These are phyloP conservation scores for Bombus vancouverensis DNA, from an alignment of 1,140 invertebrate species.

Conservation along the genomic window DNA sequence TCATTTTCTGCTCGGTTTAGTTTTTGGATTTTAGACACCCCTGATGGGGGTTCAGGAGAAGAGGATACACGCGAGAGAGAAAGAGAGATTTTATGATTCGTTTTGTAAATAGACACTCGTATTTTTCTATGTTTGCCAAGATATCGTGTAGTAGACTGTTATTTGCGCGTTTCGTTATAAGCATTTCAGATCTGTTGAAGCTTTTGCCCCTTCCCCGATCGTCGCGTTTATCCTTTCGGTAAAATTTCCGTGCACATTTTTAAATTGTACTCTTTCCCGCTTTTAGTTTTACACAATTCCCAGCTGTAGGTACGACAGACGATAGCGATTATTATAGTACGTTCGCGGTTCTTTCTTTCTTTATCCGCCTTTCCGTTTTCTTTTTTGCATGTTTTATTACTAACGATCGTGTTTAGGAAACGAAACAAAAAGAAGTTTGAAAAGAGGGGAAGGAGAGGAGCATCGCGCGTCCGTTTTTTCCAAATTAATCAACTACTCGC, in stretches of 20 bases:
- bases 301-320: neutral
- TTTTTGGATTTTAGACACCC: neutral
- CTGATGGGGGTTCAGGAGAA: neutral
- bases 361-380: neutral
- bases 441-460: neutral
- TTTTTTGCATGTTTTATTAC: neutral
- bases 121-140: slow-evolving; percentile 65
- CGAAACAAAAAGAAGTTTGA: neutral
- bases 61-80: slow-evolving; percentile 24
- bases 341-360: neutral
- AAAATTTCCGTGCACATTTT: slow-evolving; percentile 19
- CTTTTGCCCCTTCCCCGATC: slow-evolving; percentile 34
- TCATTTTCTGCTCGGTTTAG: neutral
- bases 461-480: slow-evolving; percentile 3
- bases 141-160: slow-evolving; percentile 63
- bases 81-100: slow-evolving; percentile 57
- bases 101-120: slow-evolving; percentile 69
- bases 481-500: neutral
- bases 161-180: slow-evolving; percentile 64
- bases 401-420: neutral
- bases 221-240: slow-evolving; percentile 10
- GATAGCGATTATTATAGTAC: neutral
- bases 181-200: slow-evolving; percentile 64
- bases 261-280: neutral
- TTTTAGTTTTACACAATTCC: neutral